These are phyloP conservation scores for Alfaro cultratus DNA, from an alignment of 2,797 vertebrate species.

Conservation along the genomic window DNA sequence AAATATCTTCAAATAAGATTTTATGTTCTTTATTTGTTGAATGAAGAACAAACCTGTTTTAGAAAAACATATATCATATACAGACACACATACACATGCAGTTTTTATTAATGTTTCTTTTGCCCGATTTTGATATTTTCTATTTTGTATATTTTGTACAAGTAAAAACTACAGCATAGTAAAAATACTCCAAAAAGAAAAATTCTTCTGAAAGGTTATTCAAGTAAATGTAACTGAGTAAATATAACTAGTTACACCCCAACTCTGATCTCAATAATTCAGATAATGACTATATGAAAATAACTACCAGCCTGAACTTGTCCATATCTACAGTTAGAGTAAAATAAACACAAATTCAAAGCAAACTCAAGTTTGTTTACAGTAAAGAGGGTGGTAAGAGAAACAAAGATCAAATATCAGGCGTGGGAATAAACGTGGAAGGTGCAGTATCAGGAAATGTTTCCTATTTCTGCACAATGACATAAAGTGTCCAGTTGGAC, in stretches of 20 bases:
- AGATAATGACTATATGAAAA: background rate
- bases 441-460: background rate
- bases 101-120: too few species aligned
- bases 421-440: background rate
- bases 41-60: too few species aligned
- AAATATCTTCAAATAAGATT: too few species aligned
- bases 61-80: too few species aligned
- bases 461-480: constrained; percentile 1
- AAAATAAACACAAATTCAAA: background rate
- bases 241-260: too few species aligned
- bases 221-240: background rate
- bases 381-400: background rate
- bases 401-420: background rate
- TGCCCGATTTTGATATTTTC: too few species aligned
- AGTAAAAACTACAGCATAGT: too few species aligned
- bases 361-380: background rate
- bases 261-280: background rate
- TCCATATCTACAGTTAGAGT: background rate
- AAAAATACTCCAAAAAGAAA: too few species aligned
- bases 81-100: too few species aligned
- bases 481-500: background rate
- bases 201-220: background rate
- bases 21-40: too few species aligned
- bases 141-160: too few species aligned
- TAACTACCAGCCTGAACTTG: background rate